phyloP scores from a whole-genome alignment of 2,888 invertebrate genomes.

The Eretmocerus hayati region DNA sequence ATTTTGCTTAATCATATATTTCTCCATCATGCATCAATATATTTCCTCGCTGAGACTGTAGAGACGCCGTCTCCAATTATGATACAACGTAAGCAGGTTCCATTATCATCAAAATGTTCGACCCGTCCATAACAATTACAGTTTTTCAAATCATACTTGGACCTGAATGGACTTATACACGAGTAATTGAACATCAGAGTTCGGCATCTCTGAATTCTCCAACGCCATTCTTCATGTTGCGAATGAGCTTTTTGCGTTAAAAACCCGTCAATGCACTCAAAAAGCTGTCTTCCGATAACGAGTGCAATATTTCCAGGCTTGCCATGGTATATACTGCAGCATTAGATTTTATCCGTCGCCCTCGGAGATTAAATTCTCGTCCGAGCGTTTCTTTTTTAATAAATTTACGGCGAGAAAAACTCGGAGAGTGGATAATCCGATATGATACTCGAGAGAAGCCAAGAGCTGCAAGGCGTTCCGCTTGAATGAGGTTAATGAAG shows the following conservation, averaged over 20 bases:
- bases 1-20: no score
- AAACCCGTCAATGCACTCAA: background rate
- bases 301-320: background rate
- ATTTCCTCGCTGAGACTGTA: no score
- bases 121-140: no score
- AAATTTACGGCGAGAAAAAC: slow-evolving; percentile 15
- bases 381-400: slow-evolving; percentile 7
- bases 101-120: no score
- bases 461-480: slow-evolving; percentile 1
- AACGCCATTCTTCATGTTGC: no score
- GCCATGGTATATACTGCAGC: slow-evolving; percentile 4
- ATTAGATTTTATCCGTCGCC: slow-evolving; percentile 10
- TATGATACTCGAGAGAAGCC: slow-evolving; percentile 2
- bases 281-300: slow-evolving; percentile 6
- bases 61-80: no score
- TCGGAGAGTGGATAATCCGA: slow-evolving; percentile 9
- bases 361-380: slow-evolving; percentile 12
- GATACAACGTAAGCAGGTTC: no score
- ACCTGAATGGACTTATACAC: no score
- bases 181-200: no score
- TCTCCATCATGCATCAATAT: no score
- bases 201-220: no score
- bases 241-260: background rate
- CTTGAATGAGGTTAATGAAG: slow-evolving; percentile 11
- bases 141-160: no score